Evolutionary conservation across 2,797 vertebrate species (phyloP), one percentile per base, ranked within the genome.

Genomic region (Acipenser ruthenus): DNA sequence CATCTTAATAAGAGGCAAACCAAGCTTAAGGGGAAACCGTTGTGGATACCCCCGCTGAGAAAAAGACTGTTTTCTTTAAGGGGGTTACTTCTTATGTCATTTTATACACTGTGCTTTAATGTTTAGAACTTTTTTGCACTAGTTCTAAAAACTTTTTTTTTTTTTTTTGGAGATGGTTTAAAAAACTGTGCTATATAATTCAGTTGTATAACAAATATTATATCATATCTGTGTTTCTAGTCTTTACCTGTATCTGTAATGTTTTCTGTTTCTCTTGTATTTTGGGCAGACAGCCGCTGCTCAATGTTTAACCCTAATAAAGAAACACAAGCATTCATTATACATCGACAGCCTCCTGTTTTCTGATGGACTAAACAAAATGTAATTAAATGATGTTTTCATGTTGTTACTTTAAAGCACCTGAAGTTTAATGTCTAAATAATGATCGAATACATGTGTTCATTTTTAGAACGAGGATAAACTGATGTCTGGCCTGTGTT

Each of bases 81-180:
- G 77, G 79, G 84, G 81, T 72, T 72, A 84, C 87, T 89, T 88
- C 87, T 91, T 89, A 89, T 72, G 80, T 82, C 88, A 87, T 89
- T 92, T 91, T 90, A 87, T 91, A 92, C 89, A 92, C 90, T 91
- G 89, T 91, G 89, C 87, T 91, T 90, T 88, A 88, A 87, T 80
- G 88, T 87, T 68, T 89, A 89, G 87, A 77, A 87, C 84, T 88
- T 88, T 88, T 88, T 90, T 91, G 88, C 88, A 91, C 88, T 91
- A 90, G 86, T 89, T 87, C 87, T 86, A 89, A 80, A 86, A 80
- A 88, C 79, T 80, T 87, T 88, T 86, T 85, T 37, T 37, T 37
- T 23, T 37, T 37, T 37, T 89, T 90, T 88, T 89, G 83, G 84
- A 82, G 80, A 84, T 78, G 81, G 85, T 90, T 89, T 87, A 83